phyloP scores from a whole-genome alignment of 2,113 vertebrate genomes.

The Lanius ludovicianus region DNA sequence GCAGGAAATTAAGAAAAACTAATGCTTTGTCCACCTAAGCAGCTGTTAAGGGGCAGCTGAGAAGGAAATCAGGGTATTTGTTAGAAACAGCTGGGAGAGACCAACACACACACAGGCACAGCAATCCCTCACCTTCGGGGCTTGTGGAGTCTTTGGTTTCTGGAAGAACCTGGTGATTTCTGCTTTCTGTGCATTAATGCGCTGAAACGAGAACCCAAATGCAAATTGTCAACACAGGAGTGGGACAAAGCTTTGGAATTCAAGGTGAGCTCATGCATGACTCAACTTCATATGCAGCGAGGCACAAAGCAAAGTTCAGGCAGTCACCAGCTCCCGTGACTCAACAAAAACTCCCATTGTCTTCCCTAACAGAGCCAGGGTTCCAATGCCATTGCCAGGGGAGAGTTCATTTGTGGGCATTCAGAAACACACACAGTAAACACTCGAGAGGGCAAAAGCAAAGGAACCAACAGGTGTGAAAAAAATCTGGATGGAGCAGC shows the following conservation, averaged over 20 bases:
- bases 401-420: fast-evolving
- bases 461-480: not conserved
- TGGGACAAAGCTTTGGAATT: not conserved
- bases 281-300: not conserved
- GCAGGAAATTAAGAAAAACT: not conserved
- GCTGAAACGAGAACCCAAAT: constrained; percentile 69
- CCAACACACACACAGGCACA: not conserved
- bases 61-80: not conserved
- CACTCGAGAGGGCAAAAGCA: not conserved
- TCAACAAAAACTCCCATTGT: not conserved
- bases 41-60: not conserved
- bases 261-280: not conserved
- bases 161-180: constrained; percentile 95
- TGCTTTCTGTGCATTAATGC: constrained; percentile 92
- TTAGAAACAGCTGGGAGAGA: not conserved
- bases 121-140: constrained; percentile 84
- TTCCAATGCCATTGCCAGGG: not conserved
- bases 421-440: not conserved
- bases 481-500: not conserved
- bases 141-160: constrained; percentile 90
- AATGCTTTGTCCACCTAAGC: not conserved
- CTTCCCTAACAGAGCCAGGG: not conserved
- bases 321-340: not conserved
- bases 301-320: not conserved
- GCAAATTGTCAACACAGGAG: not conserved